Evolutionary conservation across 2,113 vertebrate genomes (phyloP).

Genomic region (Mixornis gularis): DNA sequence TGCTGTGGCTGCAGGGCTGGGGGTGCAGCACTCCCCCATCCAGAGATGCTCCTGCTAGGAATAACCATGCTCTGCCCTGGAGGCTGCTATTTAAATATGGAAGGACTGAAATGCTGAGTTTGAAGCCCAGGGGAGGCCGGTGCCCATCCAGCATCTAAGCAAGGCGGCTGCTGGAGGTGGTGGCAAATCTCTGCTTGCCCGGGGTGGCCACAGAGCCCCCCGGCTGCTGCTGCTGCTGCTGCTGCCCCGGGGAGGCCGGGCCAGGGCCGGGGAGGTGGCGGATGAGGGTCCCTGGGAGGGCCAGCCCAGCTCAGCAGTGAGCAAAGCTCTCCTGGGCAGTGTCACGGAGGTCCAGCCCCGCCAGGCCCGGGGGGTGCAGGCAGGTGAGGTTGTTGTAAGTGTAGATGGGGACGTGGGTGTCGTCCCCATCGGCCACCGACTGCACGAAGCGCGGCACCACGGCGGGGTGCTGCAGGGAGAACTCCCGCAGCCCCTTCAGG

Average conservation of each 20-base stretch:
- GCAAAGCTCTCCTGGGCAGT: conserved; percentile 73
- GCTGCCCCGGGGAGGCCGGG: neutral
- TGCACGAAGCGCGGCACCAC: conserved; percentile 82
- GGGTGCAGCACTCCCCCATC: neutral
- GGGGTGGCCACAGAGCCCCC: neutral
- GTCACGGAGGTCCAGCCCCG: conserved; percentile 85
- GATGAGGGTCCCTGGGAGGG: neutral
- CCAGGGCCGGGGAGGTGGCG: neutral
- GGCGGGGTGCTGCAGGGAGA: conserved; percentile 72
- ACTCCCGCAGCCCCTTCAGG: conserved; percentile 76
- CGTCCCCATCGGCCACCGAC: conserved; percentile 80
- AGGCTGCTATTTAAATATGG: neutral
- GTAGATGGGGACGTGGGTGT: conserved; percentile 73
- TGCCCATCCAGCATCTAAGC: neutral
- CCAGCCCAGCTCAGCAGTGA: conserved; percentile 65
- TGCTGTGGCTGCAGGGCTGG: neutral
- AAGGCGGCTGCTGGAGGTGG: neutral
- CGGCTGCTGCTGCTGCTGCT: neutral
- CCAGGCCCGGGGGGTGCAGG: conserved; percentile 67
- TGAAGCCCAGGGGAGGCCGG: neutral
- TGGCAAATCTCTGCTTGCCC: neutral
- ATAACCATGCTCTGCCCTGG: rapidly evolving
- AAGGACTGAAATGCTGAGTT: neutral
- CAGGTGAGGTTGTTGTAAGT: conserved; percentile 94
- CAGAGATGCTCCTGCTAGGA: neutral